These are phyloP conservation scores for Sminthurides aquaticus DNA, from an alignment of 2,888 invertebrate species.

Conservation along the genomic window DNA sequence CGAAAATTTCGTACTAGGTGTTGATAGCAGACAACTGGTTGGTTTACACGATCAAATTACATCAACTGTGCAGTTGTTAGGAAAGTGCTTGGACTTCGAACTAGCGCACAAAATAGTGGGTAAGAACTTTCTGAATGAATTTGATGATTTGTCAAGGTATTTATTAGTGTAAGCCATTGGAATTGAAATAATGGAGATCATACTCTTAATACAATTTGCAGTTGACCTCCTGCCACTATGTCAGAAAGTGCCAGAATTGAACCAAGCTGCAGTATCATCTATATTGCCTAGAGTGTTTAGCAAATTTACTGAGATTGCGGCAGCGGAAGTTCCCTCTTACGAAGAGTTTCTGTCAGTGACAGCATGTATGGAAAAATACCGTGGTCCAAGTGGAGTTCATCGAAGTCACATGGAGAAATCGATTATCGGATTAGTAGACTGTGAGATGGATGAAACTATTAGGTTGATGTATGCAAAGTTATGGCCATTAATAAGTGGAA, in stretches of 20 bases:
- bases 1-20: slow-evolving; percentile 22
- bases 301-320: slow-evolving; percentile 24
- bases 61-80: slow-evolving; percentile 31
- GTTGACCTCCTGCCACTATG: slow-evolving; percentile 34
- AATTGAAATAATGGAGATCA: neutral
- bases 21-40: slow-evolving; percentile 26
- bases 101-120: slow-evolving; percentile 28
- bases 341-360: slow-evolving; percentile 28
- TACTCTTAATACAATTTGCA: too few species aligned
- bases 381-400: slow-evolving; percentile 35
- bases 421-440: slow-evolving; percentile 26
- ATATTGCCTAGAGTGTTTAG: slow-evolving; percentile 33
- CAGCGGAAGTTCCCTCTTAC: neutral
- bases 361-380: slow-evolving; percentile 33
- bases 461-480: slow-evolving; percentile 13
- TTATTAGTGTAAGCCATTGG: neutral
- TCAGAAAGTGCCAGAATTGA: slow-evolving; percentile 31
- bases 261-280: slow-evolving; percentile 26
- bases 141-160: neutral
- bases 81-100: slow-evolving; percentile 30
- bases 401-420: slow-evolving; percentile 33
- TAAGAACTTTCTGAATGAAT: slow-evolving; percentile 13
- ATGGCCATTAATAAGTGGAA: slow-evolving; percentile 33
- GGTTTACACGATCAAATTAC: slow-evolving; percentile 31
- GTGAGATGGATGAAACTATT: neutral